Conservation (phyloP, 2,797 vertebrate genomes). For the Danio albolineatus region DNA sequence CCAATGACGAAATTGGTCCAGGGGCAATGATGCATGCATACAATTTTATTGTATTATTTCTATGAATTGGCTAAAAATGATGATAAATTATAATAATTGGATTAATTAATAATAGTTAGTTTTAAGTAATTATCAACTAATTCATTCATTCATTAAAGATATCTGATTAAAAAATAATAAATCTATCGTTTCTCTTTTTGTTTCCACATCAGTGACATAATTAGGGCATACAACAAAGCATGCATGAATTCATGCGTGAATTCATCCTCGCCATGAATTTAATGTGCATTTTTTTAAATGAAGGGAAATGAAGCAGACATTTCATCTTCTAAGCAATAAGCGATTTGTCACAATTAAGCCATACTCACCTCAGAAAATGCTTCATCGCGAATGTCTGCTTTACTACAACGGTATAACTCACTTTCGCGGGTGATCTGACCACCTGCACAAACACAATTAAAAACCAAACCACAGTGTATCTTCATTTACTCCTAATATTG, state of each 20-base stretch:
- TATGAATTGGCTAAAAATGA: too few relatives aligned
- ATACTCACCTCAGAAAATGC: slow-evolving; percentile 81
- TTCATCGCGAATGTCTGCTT: slow-evolving; percentile 75
- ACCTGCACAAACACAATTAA: slow-evolving; percentile 40
- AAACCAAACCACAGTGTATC: neutral
- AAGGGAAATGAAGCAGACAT: neutral
- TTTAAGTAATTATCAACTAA: too few relatives aligned
- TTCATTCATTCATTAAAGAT: neutral
- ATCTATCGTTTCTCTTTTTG: neutral
- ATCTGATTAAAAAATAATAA: neutral
- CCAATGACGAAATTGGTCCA: too few relatives aligned
- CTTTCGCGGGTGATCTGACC: slow-evolving; percentile 28
- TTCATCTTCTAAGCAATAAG: neutral
- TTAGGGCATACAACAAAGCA: slow-evolving; percentile 14
- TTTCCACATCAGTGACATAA: neutral
- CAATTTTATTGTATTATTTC: too few relatives aligned
- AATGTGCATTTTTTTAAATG: neutral
- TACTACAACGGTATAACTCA: slow-evolving; percentile 32
- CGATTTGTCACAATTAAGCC: neutral
- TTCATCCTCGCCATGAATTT: neutral
- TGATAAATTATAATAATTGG: too few relatives aligned
- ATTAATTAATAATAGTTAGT: too few relatives aligned
- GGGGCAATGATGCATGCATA: too few relatives aligned
- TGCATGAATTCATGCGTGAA: neutral
- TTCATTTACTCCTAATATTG: neutral